Evolutionary conservation across 2,888 invertebrate genomes (phyloP), one percentile per base, ranked within the genome.

Genomic region (Cyaniris semiargus): DNA sequence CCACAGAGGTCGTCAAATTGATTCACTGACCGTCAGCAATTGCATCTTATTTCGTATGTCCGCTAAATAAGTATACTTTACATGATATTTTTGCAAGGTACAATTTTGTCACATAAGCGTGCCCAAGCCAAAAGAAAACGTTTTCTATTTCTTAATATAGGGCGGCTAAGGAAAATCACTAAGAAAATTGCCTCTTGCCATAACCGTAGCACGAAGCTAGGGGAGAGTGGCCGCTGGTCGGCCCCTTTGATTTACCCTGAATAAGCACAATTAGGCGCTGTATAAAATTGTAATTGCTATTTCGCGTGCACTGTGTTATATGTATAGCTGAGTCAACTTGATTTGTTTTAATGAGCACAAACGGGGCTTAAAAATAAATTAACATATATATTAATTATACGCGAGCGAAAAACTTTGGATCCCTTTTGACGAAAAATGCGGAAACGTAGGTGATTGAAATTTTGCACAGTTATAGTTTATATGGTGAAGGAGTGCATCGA

Each of bases 251-350:
- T 66, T 27, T 66, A 5, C 66, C 27, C 0, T 31, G 66, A 31
- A 66, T 66, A 66, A 66, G 66, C 66, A 66, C 66, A 66, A 66
- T 66, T 66, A 66, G 66, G 66, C 15, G 15, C 66, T 66, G n/a
- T 38, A 44, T 72, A 44, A 72, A 72, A 44, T 72, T 21, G 21
- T 72, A 72, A 72, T 38, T 21, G 48, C 72, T n/a, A 72, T 21
- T 38, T 72, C 38, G 72, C 72, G 72, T 72, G 72, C 13, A 21
- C 27, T 60, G 6, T 56, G 23, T 23, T 23, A 21, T 60, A 15
- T 5, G 10, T 66, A 66, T 2, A 15, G 1, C 21, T 60, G 60
- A 58, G 56, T 58, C 27, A 18, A 27, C 66, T 60, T 23, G 6
- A 27, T 72, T 44, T 72, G 72, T 23, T 72, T 44, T 72, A 66